Conservation (phyloP, 64 coral and sea anemone species). For the Stichodactyla mertensii region DNA sequence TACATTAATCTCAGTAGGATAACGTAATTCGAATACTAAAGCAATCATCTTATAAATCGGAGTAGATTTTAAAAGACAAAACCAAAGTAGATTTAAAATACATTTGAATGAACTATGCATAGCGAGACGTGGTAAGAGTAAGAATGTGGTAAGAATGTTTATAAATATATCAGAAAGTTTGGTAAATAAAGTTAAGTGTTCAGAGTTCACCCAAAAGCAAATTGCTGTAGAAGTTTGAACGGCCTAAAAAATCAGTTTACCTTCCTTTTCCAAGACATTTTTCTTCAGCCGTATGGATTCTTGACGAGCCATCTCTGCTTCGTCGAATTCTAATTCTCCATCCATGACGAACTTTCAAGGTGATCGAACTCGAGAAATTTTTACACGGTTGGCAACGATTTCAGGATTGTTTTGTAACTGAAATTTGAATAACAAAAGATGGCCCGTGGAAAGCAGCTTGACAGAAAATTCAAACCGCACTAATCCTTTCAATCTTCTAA, state of each 20-base stretch:
- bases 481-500: neutral
- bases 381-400: neutral
- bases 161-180: neutral
- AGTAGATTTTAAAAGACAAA: neutral
- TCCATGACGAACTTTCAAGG: conserved; percentile 7
- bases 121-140: neutral
- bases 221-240: neutral
- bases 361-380: neutral
- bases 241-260: neutral
- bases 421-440: neutral
- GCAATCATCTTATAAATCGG: neutral
- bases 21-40: neutral
- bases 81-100: neutral
- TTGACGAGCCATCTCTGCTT: neutral
- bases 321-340: neutral
- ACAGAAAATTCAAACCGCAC: neutral
- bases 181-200: neutral
- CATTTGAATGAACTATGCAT: neutral
- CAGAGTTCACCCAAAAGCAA: neutral
- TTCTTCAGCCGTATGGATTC: neutral
- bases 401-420: neutral
- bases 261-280: conserved; percentile 15
- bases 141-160: neutral
- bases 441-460: neutral
- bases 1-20: neutral